Base-by-base conservation (phyloP, 2,113 vertebrate species). In the Neolamprologus hecqui region DNA sequence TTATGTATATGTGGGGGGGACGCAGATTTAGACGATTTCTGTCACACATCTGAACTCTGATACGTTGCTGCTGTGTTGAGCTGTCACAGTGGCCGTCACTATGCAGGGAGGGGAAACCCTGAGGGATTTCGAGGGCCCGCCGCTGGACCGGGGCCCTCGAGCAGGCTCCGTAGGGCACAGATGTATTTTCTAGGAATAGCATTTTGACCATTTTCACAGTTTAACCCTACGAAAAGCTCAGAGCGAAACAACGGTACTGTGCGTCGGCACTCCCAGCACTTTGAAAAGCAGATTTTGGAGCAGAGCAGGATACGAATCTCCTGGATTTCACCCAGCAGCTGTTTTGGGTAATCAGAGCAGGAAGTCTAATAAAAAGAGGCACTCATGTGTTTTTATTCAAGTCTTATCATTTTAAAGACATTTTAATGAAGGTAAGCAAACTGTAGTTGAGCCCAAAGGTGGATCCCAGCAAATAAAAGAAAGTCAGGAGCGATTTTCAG, bases 191-290 rank as follows among this genome's bases (percentile, higher is more conserved):
- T 33, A 77, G 45, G 45, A 51, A 31, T n/a, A 33, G 45, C 45
- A 77, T 49, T n/a, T 49, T 77, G 42, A 79, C 6, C 35, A 80
- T 81, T 51, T 80, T 40, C 55, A 83, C 57, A 45, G 33, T 53
- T 73, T 77, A 55, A 88, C 75, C 35, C 55, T 11, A 53, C 33
- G 17, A 42, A 65, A 51, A 63, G 53, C 45, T 85, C 26, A 10
- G 31, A 40, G 54, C 70, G 40, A 33, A 54, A 85, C n/a, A 17
- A 84, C 42, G 3, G 73, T 45, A 81, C 63, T 82, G 83, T 83
- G 84, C 15, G 35, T 55, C 14, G 9, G 73, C 87, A 86, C 91
- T 88, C 81, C 65, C 81, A 83, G 89, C 88, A 87, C 92, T 89
- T 91, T 92, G 13, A 86, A 89, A 63, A 90, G 86, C 47, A 84